Evolutionary conservation across 2,113 vertebrate genomes (phyloP).

Genomic region (Laticauda laticaudata): DNA sequence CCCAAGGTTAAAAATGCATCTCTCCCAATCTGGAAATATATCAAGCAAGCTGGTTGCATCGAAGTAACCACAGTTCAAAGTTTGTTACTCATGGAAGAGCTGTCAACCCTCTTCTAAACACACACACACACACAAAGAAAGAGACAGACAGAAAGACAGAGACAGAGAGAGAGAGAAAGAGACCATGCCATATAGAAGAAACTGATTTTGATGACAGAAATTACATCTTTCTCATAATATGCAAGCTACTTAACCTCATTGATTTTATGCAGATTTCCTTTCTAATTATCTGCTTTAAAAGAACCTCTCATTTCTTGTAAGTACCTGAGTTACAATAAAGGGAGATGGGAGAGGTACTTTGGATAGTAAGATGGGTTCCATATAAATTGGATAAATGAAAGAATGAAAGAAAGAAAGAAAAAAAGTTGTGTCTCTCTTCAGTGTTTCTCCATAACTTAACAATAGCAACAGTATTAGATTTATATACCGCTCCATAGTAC

Average conservation of each 20-base stretch:
- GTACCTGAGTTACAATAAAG: background rate
- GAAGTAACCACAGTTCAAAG: background rate
- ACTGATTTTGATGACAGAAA: background rate
- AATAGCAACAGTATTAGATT: background rate
- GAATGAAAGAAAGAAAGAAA: too few species aligned
- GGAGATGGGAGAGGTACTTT: background rate
- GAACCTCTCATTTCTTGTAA: background rate
- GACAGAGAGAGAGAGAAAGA: background rate
- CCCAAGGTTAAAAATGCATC: background rate
- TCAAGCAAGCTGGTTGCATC: background rate
- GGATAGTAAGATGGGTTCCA: too few species aligned
- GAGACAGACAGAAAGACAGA: too few species aligned
- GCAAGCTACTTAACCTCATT: background rate
- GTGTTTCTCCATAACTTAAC: background rate
- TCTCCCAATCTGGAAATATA: background rate
- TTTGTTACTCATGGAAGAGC: background rate
- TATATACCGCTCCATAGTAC: too few species aligned
- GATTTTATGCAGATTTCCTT: background rate
- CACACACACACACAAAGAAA: too few species aligned
- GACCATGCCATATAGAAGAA: too few species aligned
- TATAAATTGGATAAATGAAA: too few species aligned
- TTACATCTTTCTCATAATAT: background rate
- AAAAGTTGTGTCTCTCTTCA: background rate
- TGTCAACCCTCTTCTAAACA: background rate
- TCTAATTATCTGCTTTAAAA: background rate